A percentile compares a stretch with the other conserved stretches of the same genome.
Conservation (phyloP, 1,140 invertebrate species). For the Caerostris extrusa region DNA sequence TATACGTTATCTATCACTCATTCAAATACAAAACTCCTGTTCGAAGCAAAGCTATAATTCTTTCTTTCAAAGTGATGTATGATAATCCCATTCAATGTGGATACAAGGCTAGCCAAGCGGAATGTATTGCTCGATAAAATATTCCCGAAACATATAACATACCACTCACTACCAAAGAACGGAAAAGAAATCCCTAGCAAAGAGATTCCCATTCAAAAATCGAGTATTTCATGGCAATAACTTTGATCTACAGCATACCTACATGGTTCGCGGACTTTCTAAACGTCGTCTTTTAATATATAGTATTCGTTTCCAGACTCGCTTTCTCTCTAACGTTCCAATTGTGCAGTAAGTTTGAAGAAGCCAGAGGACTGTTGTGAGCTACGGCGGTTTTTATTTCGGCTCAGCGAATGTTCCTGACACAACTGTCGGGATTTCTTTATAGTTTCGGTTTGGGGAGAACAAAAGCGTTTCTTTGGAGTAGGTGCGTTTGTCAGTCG, state of each 20-base stretch:
- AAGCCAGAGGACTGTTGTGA: conserved; percentile 33
- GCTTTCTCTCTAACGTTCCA: conserved; percentile 24
- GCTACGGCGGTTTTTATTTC: conserved; percentile 25
- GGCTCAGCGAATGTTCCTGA: conserved; percentile 42
- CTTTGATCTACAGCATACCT: conserved; percentile 60
- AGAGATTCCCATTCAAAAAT: conserved; percentile 41
- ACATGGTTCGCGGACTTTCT: conserved; percentile 33
- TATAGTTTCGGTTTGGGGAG: conserved; percentile 30
- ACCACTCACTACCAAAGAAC: conserved; percentile 29
- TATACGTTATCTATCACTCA: conserved; percentile 36
- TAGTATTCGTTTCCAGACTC: conserved; percentile 34
- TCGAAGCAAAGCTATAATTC: background rate
- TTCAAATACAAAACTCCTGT: conserved; percentile 8
- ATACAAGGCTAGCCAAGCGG: conserved; percentile 26
- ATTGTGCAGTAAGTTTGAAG: conserved; percentile 55
- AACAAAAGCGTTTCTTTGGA: conserved; percentile 45
- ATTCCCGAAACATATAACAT: conserved; percentile 49
- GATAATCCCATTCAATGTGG: conserved; percentile 35
- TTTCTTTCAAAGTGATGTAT: conserved; percentile 42
- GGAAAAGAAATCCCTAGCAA: conserved; percentile 21
- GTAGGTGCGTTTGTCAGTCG: conserved; percentile 50
- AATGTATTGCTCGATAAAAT: conserved; percentile 44
- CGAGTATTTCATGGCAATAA: conserved; percentile 50
- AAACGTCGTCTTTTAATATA: conserved; percentile 51
- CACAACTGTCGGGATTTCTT: conserved; percentile 54